phyloP scores from a whole-genome alignment of 1,140 invertebrate species.

The silkworm (Bombyx mori) region DNA sequence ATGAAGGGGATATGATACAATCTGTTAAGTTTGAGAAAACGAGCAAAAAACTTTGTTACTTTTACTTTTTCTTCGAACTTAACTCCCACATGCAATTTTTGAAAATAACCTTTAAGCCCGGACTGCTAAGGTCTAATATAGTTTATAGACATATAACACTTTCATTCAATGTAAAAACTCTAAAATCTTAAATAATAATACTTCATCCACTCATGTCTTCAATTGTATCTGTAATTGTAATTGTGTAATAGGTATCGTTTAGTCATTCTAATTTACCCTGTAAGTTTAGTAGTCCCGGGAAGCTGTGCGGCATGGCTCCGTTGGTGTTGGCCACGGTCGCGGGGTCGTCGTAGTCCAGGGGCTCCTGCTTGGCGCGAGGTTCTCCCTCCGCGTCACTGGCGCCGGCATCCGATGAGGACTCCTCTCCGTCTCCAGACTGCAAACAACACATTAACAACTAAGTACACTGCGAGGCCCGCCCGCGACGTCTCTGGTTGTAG shows the following conservation, averaged over 20 bases:
- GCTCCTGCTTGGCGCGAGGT: conserved; percentile 74
- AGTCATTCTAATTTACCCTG: conserved; percentile 29
- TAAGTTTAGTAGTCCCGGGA: conserved; percentile 55
- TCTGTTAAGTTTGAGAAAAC: no score
- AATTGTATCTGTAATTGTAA: no score
- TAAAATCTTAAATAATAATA: no score
- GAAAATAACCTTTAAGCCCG: neutral
- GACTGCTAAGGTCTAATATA: neutral
- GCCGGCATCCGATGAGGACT: conserved; percentile 78
- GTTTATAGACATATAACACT: neutral
- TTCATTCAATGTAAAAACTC: neutral
- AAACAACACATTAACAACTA: no score
- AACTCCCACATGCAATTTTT: no score
- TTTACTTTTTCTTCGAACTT: no score
- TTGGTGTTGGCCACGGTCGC: conserved; percentile 77
- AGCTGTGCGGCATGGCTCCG: conserved; percentile 72
- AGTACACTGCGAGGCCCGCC: no score
- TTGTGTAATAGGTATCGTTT: no score
- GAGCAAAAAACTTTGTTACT: no score
- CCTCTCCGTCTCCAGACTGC: conserved; percentile 77
- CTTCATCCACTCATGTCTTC: no score
- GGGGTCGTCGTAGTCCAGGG: conserved; percentile 76
- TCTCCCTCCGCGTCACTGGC: conserved; percentile 76
- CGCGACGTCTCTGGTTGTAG: no score
- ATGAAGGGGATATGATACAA: no score